Evolutionary conservation across 2,888 invertebrate genomes (phyloP).

Genomic region (Arrhopalites spinosus): DNA sequence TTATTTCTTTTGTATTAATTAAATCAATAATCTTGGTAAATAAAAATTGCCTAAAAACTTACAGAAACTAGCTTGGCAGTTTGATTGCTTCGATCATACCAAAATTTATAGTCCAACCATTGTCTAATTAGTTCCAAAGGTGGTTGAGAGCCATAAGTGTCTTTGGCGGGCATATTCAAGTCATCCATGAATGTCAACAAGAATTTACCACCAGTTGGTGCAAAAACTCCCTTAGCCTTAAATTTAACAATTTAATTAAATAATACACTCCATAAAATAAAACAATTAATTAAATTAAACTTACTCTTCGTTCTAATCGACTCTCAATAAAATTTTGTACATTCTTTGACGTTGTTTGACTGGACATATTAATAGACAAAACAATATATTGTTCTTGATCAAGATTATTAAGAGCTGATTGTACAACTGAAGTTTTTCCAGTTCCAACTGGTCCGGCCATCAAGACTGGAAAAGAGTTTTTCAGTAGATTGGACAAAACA

Average conservation of each 20-base stretch:
- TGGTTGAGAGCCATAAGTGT: slow-evolving; percentile 85
- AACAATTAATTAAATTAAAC: too few species aligned
- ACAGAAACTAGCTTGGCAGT: slow-evolving; percentile 76
- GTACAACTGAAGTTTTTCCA: slow-evolving; percentile 78
- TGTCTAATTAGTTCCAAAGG: slow-evolving; percentile 82
- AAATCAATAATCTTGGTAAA: neutral
- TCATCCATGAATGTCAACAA: slow-evolving; percentile 89
- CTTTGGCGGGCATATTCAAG: slow-evolving; percentile 90
- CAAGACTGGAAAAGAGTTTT: slow-evolving; percentile 72
- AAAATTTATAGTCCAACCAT: slow-evolving; percentile 89
- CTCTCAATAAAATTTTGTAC: slow-evolving; percentile 85
- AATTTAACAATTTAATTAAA: too few species aligned
- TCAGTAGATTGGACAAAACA: slow-evolving; percentile 70
- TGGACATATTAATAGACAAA: slow-evolving; percentile 84
- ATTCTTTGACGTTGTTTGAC: slow-evolving; percentile 81
- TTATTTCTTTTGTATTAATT: neutral
- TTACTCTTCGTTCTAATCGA: slow-evolving; percentile 83
- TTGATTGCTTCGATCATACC: slow-evolving; percentile 84
- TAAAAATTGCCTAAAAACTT: neutral
- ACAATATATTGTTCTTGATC: slow-evolving; percentile 67
- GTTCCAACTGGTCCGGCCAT: slow-evolving; percentile 86
- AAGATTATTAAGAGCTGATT: slow-evolving; percentile 68
- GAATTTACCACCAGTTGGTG: slow-evolving; percentile 79
- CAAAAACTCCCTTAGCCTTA: slow-evolving; percentile 81
- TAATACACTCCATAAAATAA: too few species aligned